Conservation (phyloP, 2,113 vertebrate species). For the Heteronetta atricapilla region DNA sequence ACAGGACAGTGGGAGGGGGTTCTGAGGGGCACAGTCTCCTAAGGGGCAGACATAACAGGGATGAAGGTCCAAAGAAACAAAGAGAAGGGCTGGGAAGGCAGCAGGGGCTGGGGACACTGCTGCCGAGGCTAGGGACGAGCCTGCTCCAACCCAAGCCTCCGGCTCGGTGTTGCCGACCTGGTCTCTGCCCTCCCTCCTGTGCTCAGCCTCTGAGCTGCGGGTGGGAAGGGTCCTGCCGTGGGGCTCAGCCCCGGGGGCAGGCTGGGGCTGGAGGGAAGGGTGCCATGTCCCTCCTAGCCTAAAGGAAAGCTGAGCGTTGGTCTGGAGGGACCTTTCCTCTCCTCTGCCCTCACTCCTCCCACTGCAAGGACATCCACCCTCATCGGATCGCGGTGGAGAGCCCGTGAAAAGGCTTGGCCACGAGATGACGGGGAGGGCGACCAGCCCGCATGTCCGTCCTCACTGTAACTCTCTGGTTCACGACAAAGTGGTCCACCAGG, state of each 20-base stretch:
- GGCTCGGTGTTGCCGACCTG: slow-evolving; percentile 5
- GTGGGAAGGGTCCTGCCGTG: accelerated
- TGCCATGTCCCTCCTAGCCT: neutral
- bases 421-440: neutral
- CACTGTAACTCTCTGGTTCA: neutral
- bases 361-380: neutral
- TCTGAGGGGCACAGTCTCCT: slow-evolving; percentile 28
- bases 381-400: neutral
- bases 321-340: neutral
- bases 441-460: neutral
- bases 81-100: slow-evolving; percentile 12
- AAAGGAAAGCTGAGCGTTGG: neutral
- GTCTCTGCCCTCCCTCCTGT: neutral
- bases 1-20: slow-evolving; percentile 18
- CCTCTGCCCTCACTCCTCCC: neutral
- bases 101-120: neutral
- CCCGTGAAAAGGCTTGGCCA: neutral
- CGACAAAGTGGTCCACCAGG: neutral
- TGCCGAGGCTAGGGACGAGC: neutral
- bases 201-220: neutral
- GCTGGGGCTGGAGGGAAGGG: neutral
- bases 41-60: slow-evolving; percentile 1
- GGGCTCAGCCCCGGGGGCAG: neutral
- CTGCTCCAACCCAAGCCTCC: slow-evolving; percentile 9
- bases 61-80: slow-evolving; percentile 46